Evolutionary conservation across 1,140 invertebrate genomes (phyloP).

Genomic region (Trigoniulus corallinus): DNA sequence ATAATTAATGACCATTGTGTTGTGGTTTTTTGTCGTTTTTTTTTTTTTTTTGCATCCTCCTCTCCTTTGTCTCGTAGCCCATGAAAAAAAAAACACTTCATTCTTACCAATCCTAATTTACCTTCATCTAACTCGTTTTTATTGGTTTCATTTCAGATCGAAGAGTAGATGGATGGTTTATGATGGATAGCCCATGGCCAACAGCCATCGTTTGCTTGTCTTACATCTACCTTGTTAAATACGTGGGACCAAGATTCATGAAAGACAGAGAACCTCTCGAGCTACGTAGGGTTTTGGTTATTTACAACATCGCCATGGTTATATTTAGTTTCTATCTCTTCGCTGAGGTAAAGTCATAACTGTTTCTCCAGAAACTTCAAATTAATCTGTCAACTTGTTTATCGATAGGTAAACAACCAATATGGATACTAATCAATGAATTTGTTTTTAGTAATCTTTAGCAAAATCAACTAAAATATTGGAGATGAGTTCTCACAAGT

Average conservation of each 20-base stretch:
- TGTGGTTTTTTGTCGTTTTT: too few relatives aligned
- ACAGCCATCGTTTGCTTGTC: conserved; percentile 64
- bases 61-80: too few relatives aligned
- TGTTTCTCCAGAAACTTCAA: conserved; percentile 6
- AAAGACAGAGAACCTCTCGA: conserved; percentile 67
- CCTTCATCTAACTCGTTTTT: too few relatives aligned
- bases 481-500: too few relatives aligned
- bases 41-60: too few relatives aligned
- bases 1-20: too few relatives aligned
- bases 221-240: conserved; percentile 69
- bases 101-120: too few relatives aligned
- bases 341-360: conserved; percentile 51
- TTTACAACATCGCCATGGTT: conserved; percentile 74
- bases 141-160: conserved; percentile 47
- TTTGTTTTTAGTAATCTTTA: background rate
- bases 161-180: conserved; percentile 70
- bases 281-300: conserved; percentile 53
- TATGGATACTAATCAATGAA: background rate
- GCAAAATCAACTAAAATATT: too few relatives aligned
- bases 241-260: conserved; percentile 68
- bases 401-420: background rate
- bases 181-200: conserved; percentile 80
- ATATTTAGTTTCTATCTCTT: conserved; percentile 66
- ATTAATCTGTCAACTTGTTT: background rate
- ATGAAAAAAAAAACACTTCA: too few relatives aligned